Conservation (phyloP, 2,797 vertebrate species). For the Scarus forsteni region DNA sequence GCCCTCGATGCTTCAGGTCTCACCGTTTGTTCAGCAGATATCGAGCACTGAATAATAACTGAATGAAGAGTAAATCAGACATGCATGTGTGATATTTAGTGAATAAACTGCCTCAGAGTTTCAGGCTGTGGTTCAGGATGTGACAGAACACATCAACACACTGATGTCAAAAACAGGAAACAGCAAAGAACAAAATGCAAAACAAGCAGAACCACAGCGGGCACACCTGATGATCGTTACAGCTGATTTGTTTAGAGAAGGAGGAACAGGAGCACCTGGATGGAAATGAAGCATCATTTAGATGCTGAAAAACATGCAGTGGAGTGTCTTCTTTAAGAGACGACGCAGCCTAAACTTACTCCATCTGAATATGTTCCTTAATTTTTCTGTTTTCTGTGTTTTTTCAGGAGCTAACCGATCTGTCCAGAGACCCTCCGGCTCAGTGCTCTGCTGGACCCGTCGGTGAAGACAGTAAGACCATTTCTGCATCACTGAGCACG, state of each 20-base stretch:
- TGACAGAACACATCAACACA: not conserved
- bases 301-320: too few relatives aligned
- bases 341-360: too few relatives aligned
- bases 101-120: too few relatives aligned
- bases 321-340: too few relatives aligned
- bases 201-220: not conserved
- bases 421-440: conserved; percentile 97
- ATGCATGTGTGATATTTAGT: too few relatives aligned
- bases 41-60: too few relatives aligned
- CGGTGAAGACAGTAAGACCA: conserved; percentile 94
- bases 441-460: conserved; percentile 98
- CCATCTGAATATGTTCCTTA: too few relatives aligned
- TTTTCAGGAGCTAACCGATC: conserved; percentile 93
- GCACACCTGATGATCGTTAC: not conserved
- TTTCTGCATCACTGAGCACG: too few relatives aligned
- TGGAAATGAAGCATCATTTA: too few relatives aligned
- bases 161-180: not conserved
- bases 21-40: too few relatives aligned
- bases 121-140: not conserved
- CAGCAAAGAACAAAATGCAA: not conserved
- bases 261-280: not conserved
- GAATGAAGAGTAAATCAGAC: too few relatives aligned
- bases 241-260: not conserved
- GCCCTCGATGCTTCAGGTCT: too few relatives aligned
- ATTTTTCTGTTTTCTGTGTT: not conserved